A percentile compares a stretch with the other conserved stretches of the same genome.
Conservation (phyloP, 2,113 vertebrate species). For the Scopus umbretta region DNA sequence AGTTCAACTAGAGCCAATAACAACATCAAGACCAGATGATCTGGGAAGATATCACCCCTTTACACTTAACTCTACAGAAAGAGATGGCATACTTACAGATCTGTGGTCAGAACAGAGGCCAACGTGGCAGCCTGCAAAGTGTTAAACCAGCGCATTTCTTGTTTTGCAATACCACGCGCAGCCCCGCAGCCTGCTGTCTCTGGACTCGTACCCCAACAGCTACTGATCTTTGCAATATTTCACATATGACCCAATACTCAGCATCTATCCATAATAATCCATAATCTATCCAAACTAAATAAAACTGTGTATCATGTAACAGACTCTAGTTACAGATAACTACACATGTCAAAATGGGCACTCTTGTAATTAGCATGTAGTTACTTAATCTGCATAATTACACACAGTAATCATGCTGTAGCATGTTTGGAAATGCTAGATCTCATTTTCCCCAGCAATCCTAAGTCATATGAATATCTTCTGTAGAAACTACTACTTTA, state of each 20-base stretch:
- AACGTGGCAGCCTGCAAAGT: rapidly evolving
- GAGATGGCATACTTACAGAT: too few species aligned
- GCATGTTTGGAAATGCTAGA: not conserved
- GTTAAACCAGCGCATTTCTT: not conserved
- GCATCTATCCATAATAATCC: not conserved
- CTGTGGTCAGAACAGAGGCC: not conserved
- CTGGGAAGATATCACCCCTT: not conserved
- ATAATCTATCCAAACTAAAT: not conserved
- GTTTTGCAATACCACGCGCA: rapidly evolving
- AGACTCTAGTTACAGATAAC: not conserved
- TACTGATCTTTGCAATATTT: rapidly evolving
- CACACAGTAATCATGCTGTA: not conserved
- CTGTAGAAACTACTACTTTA: slow-evolving; percentile 31
- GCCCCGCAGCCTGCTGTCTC: not conserved
- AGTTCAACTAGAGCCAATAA: too few species aligned
- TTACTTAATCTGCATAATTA: not conserved
- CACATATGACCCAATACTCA: rapidly evolving
- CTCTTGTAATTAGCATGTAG: not conserved
- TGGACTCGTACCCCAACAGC: not conserved
- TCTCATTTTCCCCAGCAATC: not conserved
- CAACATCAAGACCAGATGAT: rapidly evolving
- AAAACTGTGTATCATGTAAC: rapidly evolving
- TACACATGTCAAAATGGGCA: not conserved
- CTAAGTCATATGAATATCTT: not conserved
- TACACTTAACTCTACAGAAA: too few species aligned